Base-by-base conservation (phyloP, 2,888 invertebrate genomes). In the Xestia c-nigrum region DNA sequence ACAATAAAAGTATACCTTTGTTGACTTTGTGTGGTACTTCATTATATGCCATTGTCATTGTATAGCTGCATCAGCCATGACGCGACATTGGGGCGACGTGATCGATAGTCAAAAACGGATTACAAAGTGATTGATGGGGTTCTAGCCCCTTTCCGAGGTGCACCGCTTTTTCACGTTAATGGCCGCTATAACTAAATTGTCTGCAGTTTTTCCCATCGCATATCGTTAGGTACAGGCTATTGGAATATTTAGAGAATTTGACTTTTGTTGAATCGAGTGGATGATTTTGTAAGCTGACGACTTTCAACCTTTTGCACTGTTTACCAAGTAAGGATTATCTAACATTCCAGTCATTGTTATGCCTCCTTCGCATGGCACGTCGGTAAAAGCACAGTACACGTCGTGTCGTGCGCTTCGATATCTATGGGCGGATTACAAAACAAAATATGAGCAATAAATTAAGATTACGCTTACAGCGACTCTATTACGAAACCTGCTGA, bases 91-190 rank as follows among this genome's bases (percentile, higher is more conserved):
- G 84, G 87, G 88, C 38, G 76, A 80, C 80, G 83, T 90, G 91
- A 91, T 91, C 90, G 90, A 92, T 91, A 87, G 84, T 88, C 80
- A 84, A 87, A 89, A 90, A 85, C 79, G 88, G 88, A 91, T 90
- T 91, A 90, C 78, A 38, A 38, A 73, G 79, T 92, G 92, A 92
- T 92, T 89, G 91, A 92, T 91, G 89, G 89, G 88, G 88, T 85
- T 79, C 85, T 61, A 73, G 80, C 76, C 84, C 90, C 90, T 81
- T 77, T 75, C 70, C 52, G 75, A 74, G 72, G 67, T 75, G 81
- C 66, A 66, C 47, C 74, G 73, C 68, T 76, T 84, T 82, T 84
- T 74, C 69, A 78, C 72, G 63, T 61, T 79, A 78, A 81, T 79
- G 72, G 63, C 40, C 63, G 59, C 64, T 67, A 21, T 78, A 80